phyloP scores from a whole-genome alignment of 2,113 vertebrate species.

The Atrichornis clamosus region DNA sequence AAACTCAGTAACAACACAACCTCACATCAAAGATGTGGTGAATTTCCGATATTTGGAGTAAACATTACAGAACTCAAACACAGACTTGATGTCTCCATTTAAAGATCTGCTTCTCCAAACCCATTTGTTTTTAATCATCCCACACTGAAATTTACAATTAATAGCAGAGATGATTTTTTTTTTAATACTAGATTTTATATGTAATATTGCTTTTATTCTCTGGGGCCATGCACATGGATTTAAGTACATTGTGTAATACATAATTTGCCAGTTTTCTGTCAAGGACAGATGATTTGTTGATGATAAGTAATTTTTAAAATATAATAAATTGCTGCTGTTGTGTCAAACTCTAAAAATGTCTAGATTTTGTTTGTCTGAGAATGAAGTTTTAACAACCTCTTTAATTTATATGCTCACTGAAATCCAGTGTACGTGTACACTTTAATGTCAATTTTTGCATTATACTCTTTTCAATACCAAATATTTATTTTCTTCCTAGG shows the following conservation, averaged over 20 bases:
- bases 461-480: not conserved
- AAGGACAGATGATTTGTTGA: not conserved
- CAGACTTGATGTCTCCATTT: conserved; percentile 11
- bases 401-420: not conserved
- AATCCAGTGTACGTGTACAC: not conserved
- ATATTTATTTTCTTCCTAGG: not conserved
- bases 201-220: not conserved
- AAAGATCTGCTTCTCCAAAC: not conserved
- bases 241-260: not conserved
- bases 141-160: not conserved
- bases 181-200: not conserved
- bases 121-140: conserved; percentile 14
- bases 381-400: not conserved
- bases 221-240: not conserved
- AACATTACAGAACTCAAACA: not conserved
- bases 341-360: not conserved
- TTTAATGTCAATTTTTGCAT: not conserved
- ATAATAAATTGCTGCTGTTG: not conserved
- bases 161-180: not conserved
- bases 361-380: not conserved
- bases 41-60: not conserved
- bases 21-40: not conserved
- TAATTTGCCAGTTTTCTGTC: not conserved
- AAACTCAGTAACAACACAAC: not conserved
- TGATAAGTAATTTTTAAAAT: not conserved